Evolutionary conservation across 2,113 vertebrate genomes (phyloP).

Genomic region (Engystomops pustulosus): DNA sequence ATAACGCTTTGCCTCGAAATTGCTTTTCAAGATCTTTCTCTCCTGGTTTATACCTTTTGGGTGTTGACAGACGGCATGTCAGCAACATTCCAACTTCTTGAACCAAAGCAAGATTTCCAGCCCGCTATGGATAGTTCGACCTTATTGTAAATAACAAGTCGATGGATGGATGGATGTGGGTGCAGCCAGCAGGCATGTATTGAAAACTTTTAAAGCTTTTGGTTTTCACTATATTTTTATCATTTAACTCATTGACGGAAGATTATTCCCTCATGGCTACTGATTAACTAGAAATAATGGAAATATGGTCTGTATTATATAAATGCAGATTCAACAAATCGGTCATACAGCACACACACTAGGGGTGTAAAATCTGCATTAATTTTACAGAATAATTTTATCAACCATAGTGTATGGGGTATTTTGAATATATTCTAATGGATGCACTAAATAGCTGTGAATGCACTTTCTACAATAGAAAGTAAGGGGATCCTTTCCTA

Average conservation of each 20-base stretch:
- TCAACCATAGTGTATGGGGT: no score
- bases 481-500: no score
- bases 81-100: not conserved
- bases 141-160: not conserved
- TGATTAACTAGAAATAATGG: no score
- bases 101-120: slow-evolving; percentile 24
- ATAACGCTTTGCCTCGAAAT: not conserved
- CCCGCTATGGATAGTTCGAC: not conserved
- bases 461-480: no score
- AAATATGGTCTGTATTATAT: no score
- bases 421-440: no score
- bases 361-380: no score
- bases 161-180: not conserved
- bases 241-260: not conserved
- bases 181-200: not conserved
- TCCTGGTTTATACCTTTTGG: slow-evolving; percentile 1
- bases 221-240: not conserved
- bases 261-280: no score
- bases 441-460: no score
- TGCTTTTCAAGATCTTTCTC: slow-evolving; percentile 35
- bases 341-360: no score
- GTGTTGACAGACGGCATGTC: slow-evolving; percentile 28
- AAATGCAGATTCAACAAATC: no score
- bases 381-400: no score
- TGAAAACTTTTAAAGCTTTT: not conserved